phyloP scores from a whole-genome alignment of 1,140 invertebrate species.

The Radopholus similis region DNA sequence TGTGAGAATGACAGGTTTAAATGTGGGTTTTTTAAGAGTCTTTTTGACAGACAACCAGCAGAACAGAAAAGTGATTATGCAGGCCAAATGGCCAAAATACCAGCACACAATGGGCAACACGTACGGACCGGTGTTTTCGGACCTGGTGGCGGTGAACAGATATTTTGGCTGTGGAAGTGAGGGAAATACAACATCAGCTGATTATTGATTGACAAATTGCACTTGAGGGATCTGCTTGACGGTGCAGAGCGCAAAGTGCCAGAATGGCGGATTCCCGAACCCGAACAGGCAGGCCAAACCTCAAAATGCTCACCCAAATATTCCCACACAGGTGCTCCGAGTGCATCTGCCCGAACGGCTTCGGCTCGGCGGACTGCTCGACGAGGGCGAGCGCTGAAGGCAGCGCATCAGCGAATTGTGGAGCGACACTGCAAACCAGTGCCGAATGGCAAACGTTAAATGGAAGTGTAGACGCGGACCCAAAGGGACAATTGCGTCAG shows the following conservation, averaged over 20 bases:
- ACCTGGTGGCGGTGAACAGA: constrained; percentile 26
- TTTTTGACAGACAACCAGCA: constrained; percentile 16
- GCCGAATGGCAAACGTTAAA: constrained; percentile 27
- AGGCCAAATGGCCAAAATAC: constrained; percentile 22
- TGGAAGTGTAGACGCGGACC: constrained; percentile 19
- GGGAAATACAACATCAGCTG: background rate
- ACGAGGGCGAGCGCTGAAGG: constrained; percentile 40
- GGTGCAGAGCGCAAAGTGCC: constrained; percentile 16
- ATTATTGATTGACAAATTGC: background rate
- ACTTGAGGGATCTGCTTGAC: background rate
- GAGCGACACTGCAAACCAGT: constrained; percentile 26
- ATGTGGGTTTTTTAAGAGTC: background rate
- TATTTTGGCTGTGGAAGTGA: constrained; percentile 29
- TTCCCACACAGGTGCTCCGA: constrained; percentile 20
- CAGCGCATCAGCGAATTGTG: constrained; percentile 24
- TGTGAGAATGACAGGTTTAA: constrained; percentile 12
- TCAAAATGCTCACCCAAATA: background rate
- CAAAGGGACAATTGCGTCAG: constrained; percentile 7
- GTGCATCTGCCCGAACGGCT: constrained; percentile 44
- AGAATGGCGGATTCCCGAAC: constrained; percentile 40
- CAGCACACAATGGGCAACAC: constrained; percentile 27
- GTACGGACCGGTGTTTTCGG: constrained; percentile 14
- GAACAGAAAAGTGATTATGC: constrained; percentile 20
- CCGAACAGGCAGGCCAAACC: background rate
- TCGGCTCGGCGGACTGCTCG: constrained; percentile 39